phyloP scores from a whole-genome alignment of 2,797 vertebrate species.

The Anisognathus igniventris region DNA sequence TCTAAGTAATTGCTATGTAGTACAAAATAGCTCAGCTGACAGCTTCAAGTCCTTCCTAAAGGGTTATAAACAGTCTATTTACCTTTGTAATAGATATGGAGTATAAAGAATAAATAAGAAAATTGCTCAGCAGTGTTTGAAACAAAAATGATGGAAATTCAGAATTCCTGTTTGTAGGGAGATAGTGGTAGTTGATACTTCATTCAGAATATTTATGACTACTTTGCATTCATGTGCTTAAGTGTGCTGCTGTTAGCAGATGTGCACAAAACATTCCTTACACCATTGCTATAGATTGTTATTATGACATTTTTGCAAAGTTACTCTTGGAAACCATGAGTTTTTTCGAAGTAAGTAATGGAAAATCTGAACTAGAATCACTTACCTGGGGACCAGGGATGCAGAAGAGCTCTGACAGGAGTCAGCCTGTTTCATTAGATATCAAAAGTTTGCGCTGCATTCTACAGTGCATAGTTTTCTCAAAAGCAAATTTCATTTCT shows the following conservation, averaged over 20 bases:
- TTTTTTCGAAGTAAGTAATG: neutral
- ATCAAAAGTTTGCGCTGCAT: neutral
- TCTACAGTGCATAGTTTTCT: neutral
- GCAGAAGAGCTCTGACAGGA: neutral
- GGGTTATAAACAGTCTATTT: neutral
- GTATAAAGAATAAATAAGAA: neutral
- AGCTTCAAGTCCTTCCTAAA: neutral
- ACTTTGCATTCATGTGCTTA: neutral
- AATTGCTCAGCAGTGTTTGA: neutral
- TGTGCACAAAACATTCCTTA: neutral
- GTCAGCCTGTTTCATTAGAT: neutral
- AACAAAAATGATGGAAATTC: neutral
- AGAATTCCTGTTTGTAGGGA: neutral
- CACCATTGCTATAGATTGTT: neutral
- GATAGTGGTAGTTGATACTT: neutral
- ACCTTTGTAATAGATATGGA: neutral
- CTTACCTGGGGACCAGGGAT: neutral
- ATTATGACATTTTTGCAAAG: neutral
- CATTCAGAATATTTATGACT: neutral
- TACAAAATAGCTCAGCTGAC: neutral
- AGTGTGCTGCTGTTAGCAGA: neutral
- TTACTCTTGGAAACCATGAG: neutral
- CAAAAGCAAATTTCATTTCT: neutral
- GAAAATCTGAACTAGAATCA: neutral
- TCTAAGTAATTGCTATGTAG: neutral